Evolutionary conservation across 2,113 vertebrate genomes (phyloP).

Genomic region (Hucho hucho): DNA sequence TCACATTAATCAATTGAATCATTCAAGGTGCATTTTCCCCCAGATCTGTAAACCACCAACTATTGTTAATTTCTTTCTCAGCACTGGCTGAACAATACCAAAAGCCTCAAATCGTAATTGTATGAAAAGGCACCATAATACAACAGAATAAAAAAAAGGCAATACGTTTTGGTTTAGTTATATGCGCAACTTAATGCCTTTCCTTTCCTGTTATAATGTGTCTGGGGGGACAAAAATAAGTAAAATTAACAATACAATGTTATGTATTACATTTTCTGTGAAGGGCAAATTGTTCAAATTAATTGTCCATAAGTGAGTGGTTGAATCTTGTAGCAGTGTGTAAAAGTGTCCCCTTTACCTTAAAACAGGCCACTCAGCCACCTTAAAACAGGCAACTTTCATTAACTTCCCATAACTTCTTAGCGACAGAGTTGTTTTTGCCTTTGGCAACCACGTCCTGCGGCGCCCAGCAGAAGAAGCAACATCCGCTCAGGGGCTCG

Average conservation of each 20-base stretch:
- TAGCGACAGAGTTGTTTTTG: constrained; percentile 50
- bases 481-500: constrained; percentile 61
- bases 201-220: too few relatives aligned
- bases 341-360: background rate
- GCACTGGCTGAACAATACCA: background rate
- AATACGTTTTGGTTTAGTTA: too few relatives aligned
- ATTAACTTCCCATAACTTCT: constrained; percentile 67
- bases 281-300: too few relatives aligned
- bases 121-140: constrained; percentile 48
- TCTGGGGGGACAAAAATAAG: too few relatives aligned
- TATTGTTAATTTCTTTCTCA: background rate
- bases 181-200: too few relatives aligned
- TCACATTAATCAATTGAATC: background rate
- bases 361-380: constrained; percentile 51
- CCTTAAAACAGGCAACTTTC: constrained; percentile 49
- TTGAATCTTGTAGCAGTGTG: background rate
- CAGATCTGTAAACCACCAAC: background rate
- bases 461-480: constrained; percentile 63
- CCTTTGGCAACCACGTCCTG: constrained; percentile 46
- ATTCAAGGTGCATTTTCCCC: background rate
- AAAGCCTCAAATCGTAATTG: too few relatives aligned
- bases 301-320: background rate
- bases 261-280: too few relatives aligned
- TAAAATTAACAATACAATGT: too few relatives aligned
- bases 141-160: too few relatives aligned